phyloP scores from a whole-genome alignment of 2,797 vertebrate species.

The Cephalopachus bancanus region DNA sequence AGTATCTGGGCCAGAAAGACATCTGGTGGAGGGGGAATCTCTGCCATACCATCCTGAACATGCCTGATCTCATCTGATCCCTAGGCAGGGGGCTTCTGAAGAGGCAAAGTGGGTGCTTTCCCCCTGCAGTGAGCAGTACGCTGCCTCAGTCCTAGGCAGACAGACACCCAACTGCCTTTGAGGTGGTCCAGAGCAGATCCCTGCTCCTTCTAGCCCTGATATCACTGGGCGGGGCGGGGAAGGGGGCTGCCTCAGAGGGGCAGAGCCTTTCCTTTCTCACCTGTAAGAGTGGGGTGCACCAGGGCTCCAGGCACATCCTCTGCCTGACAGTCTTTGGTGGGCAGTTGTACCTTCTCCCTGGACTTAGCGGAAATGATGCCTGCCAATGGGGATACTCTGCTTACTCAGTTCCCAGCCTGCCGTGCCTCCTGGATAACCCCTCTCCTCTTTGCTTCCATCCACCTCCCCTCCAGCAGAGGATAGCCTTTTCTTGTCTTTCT shows the following conservation, averaged over 20 bases:
- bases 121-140: too few relatives aligned
- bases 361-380: background rate
- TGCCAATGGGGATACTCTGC: background rate
- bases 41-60: background rate
- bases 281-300: rapidly evolving
- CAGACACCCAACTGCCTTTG: background rate
- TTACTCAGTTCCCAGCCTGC: background rate
- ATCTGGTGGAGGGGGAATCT: background rate
- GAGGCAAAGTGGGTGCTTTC: background rate
- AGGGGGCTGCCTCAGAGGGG: background rate
- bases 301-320: background rate
- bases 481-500: background rate
- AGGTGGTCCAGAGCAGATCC: background rate
- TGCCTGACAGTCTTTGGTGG: background rate
- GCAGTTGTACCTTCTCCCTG: too few relatives aligned
- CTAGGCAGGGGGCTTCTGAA: background rate
- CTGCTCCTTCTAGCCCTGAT: background rate
- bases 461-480: background rate
- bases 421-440: background rate
- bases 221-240: background rate
- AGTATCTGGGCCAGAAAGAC: background rate
- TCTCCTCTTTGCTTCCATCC: too few relatives aligned
- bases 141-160: background rate
- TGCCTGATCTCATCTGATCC: background rate
- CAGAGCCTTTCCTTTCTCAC: background rate